Base-by-base conservation (phyloP, 2,888 invertebrate genomes). In the Drosophila suboccidentalis region DNA sequence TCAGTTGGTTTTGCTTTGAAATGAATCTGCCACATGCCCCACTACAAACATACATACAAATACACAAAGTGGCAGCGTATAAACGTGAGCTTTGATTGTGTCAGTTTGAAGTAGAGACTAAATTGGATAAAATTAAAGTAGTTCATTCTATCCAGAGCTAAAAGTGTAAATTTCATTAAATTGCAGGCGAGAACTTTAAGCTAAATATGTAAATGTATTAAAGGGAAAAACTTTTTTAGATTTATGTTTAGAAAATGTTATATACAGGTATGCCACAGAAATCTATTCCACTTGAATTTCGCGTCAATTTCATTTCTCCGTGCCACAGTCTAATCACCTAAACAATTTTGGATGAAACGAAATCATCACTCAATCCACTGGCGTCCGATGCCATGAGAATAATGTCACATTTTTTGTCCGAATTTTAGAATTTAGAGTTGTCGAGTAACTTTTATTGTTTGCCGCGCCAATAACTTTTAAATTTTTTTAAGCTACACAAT, bases 1-100 rank as follows among this genome's bases (percentile, higher is more conserved):
- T 69, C 83, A 86, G 74, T 89, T 80, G 80, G 68, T 65, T 73
- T 86, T 78, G 87, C 90, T 87, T 87, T 87, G 86, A 90, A 88
- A 83, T 87, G 76, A 81, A 87, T 87, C 78, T 87, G 89, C 86
- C 90, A 88, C 76, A 83, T 78, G 73, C 44, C 61, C 69, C 26
- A 29, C 50, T 15, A 38, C 38, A 54, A 44, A 46, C 46, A 38
- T n/a, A 22, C 44, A 29, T 4, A 46, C 46, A 32, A 4, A 29
- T 55, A 38, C 39, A 61, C 66, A 51, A 49, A 44, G 47, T 44
- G 22, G 53, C 36, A 22, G 6, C 15, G 34, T 58, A 13, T 58
- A 39, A 17, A 10, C 32, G 34, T 34, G 32, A n/a, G 32, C 19
- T 44, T 47, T 19, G 64, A 51, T 59, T 58, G 51, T 53, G 50